Percentiles rank a stretch among this genome's conserved stretches.
These are phyloP conservation scores for Caenorhabditis sp. DNA, from an alignment of 2,888 invertebrate genomes.

Conservation along the genomic window DNA sequence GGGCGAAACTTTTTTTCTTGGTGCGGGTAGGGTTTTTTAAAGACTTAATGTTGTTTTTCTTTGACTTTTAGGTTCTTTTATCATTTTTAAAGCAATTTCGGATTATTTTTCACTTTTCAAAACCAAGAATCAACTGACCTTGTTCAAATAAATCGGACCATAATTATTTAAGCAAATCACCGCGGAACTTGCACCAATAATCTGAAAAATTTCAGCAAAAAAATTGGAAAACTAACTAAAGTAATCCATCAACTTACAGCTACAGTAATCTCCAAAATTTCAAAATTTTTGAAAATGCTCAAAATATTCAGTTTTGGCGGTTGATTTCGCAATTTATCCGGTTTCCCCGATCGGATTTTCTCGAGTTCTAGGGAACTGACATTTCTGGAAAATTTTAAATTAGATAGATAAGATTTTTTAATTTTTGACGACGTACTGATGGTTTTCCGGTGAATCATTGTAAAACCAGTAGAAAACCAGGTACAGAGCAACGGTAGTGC, in stretches of 20 bases:
- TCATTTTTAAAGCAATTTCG: too few relatives aligned
- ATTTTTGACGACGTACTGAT: conserved; percentile 54
- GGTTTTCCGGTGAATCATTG: conserved; percentile 61
- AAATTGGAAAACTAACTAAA: too few relatives aligned
- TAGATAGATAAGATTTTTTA: too few relatives aligned
- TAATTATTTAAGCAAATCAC: conserved; percentile 56
- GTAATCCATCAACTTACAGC: too few relatives aligned
- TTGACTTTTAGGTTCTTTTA: too few relatives aligned
- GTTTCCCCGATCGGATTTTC: conserved; percentile 57
- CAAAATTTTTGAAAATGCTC: conserved; percentile 34
- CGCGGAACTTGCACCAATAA: conserved; percentile 52
- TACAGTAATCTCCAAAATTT: conserved; percentile 47
- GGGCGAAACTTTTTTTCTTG: too few relatives aligned
- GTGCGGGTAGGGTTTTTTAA: too few relatives aligned
- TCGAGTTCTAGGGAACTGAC: conserved; percentile 54
- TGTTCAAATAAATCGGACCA: conserved; percentile 65
- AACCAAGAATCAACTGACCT: too few relatives aligned
- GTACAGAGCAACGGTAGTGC: conserved; percentile 49
- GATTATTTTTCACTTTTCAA: too few relatives aligned
- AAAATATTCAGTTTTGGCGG: conserved; percentile 10
- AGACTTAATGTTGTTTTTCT: too few relatives aligned
- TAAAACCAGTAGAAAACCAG: conserved; percentile 62
- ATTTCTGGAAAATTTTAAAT: conserved; percentile 20
- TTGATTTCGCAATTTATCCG: background rate
- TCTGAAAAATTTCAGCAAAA: conserved; percentile 24